Percentiles rank a stretch among this genome's conserved stretches.
Conservation (phyloP, 37 sponge, comb jelly and placozoan genomes). For the Hormiphora californensis region DNA sequence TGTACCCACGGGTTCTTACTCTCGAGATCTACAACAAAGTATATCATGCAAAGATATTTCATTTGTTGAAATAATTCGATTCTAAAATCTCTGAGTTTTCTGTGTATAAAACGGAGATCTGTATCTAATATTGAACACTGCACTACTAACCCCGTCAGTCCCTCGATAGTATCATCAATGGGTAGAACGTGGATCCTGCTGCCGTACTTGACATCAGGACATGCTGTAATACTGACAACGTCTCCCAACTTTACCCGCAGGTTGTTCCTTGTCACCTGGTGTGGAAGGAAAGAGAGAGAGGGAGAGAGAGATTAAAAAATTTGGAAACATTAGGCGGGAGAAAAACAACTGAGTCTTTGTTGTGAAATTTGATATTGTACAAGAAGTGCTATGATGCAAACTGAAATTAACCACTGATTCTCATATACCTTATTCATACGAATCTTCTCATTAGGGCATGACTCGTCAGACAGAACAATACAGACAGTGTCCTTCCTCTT, state of each 20-base stretch:
- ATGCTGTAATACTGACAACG: slow-evolving; percentile 86
- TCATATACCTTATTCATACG: slow-evolving; percentile 76
- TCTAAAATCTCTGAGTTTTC: too few relatives aligned
- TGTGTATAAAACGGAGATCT: too few relatives aligned
- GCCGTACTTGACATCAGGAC: slow-evolving; percentile 98
- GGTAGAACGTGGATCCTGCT: slow-evolving; percentile 95
- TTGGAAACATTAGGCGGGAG: background rate
- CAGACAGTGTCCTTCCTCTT: slow-evolving; percentile 91
- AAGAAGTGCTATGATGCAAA: background rate
- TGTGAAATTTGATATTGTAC: background rate
- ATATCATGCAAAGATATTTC: too few relatives aligned
- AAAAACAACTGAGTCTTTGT: background rate
- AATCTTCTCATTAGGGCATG: slow-evolving; percentile 80
- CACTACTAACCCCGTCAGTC: slow-evolving; percentile 94
- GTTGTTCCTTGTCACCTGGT: slow-evolving; percentile 85
- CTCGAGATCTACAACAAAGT: too few relatives aligned
- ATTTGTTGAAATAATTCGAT: too few relatives aligned
- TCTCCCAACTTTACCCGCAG: slow-evolving; percentile 84
- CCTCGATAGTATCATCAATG: slow-evolving; percentile 96
- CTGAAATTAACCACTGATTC: background rate
- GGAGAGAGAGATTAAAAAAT: background rate
- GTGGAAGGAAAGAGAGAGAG: background rate
- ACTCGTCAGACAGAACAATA: slow-evolving; percentile 94
- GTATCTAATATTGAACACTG: too few relatives aligned
- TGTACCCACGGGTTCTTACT: too few relatives aligned